A percentile compares a stretch with the other conserved stretches of the same genome.
phyloP scores from a whole-genome alignment of 2,797 vertebrate genomes.

The Leptodactylus fallax region DNA sequence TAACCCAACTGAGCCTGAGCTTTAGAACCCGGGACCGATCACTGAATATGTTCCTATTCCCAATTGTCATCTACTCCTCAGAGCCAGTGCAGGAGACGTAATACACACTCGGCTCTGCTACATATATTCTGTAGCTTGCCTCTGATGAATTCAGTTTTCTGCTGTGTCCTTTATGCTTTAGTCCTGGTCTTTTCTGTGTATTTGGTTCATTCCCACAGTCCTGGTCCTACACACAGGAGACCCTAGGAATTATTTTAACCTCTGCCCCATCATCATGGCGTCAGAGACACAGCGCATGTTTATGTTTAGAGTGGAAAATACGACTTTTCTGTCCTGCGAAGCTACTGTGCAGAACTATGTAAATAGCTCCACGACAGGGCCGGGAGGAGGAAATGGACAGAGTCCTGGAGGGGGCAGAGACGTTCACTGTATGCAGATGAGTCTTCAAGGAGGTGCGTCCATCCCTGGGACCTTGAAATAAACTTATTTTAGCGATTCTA shows the following conservation, averaged over 20 bases:
- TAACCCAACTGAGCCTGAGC: background rate
- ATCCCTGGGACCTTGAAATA: too few species aligned
- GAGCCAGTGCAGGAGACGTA: too few species aligned
- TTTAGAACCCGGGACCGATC: background rate
- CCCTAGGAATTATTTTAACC: background rate
- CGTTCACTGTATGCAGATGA: background rate
- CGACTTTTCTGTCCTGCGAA: background rate
- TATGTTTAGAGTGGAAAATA: slow-evolving; percentile 17
- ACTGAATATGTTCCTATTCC: background rate
- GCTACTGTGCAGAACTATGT: background rate
- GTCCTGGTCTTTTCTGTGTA: too few species aligned
- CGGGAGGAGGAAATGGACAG: background rate
- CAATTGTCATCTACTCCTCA: background rate
- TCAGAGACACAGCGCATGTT: background rate
- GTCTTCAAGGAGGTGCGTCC: too few species aligned
- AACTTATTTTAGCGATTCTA: too few species aligned
- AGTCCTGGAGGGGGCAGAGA: background rate
- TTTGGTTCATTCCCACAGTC: slow-evolving; percentile 1
- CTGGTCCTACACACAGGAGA: background rate
- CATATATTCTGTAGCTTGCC: background rate
- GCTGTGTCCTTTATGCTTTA: background rate
- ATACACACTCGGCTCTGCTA: too few species aligned
- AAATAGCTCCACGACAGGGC: background rate
- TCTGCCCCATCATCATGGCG: background rate
- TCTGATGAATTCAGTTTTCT: background rate